Conservation (phyloP, 2,113 vertebrate genomes). For the Microcebus ravelobensis region DNA sequence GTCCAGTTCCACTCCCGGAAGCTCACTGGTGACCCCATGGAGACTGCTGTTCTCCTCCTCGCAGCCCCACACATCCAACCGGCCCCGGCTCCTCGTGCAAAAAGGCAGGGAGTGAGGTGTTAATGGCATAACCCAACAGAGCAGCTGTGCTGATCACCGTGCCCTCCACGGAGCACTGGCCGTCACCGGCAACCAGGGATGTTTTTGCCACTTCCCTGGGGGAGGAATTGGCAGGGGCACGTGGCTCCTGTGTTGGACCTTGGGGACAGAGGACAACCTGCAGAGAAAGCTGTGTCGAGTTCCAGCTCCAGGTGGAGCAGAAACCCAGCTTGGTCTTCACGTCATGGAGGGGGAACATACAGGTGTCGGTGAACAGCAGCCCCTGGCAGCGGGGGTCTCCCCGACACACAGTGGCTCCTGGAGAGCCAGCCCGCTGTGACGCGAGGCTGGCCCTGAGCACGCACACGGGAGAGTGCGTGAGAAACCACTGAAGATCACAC, state of each 20-base stretch:
- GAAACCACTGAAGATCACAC: neutral
- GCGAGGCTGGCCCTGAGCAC: neutral
- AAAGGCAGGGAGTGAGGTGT: neutral
- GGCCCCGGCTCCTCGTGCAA: neutral
- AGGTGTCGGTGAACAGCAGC: neutral
- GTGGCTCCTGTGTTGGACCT: neutral
- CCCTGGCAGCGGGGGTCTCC: neutral
- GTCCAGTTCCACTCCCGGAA: neutral
- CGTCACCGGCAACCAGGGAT: neutral
- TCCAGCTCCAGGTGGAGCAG: neutral
- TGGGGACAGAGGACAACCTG: neutral
- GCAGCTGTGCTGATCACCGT: neutral
- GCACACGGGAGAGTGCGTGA: neutral
- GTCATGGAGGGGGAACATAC: neutral
- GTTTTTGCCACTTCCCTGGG: neutral
- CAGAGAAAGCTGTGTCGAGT: neutral
- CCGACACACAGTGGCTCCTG: neutral
- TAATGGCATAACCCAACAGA: neutral
- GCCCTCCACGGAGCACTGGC: no score
- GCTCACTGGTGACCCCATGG: neutral
- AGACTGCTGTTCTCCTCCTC: neutral
- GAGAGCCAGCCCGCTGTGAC: neutral
- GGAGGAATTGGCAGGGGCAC: neutral
- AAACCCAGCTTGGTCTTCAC: neutral
- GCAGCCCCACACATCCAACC: neutral